These are phyloP conservation scores for Laticauda colubrina DNA, from an alignment of 2,113 vertebrate species.

Conservation along the genomic window DNA sequence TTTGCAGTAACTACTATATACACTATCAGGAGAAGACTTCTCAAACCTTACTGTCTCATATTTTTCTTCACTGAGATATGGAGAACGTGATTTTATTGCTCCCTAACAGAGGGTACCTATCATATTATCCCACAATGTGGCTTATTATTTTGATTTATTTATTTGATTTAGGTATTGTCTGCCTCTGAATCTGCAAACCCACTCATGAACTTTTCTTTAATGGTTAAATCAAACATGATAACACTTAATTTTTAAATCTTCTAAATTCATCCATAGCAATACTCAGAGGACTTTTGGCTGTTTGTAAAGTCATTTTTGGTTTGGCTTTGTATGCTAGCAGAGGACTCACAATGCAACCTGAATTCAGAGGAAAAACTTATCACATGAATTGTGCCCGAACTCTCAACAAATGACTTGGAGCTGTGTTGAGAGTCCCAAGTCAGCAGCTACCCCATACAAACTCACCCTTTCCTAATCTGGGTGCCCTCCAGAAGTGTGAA, in stretches of 20 bases:
- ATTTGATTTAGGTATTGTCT: no score
- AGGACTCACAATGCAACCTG: not conserved
- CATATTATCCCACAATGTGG: not conserved
- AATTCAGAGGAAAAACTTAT: not conserved
- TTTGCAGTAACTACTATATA: not conserved
- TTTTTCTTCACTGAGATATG: not conserved
- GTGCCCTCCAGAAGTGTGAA: not conserved
- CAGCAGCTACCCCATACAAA: not conserved
- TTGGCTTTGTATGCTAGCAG: not conserved
- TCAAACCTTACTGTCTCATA: not conserved
- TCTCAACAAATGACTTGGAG: not conserved
- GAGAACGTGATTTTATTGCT: not conserved
- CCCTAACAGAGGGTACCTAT: not conserved
- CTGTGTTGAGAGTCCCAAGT: not conserved
- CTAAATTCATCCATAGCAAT: not conserved
- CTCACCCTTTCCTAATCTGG: not conserved
- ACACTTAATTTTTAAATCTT: not conserved
- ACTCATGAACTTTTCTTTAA: not conserved
- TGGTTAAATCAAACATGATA: not conserved
- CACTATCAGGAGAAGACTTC: not conserved
- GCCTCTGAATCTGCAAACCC: no score
- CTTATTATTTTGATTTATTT: no score
- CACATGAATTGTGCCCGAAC: not conserved
- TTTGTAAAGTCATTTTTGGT: not conserved
- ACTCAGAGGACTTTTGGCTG: not conserved